Evolutionary conservation across 2,113 vertebrate genomes (phyloP), one percentile per base, ranked within the genome.

Genomic region (Fulmarus glacialis): DNA sequence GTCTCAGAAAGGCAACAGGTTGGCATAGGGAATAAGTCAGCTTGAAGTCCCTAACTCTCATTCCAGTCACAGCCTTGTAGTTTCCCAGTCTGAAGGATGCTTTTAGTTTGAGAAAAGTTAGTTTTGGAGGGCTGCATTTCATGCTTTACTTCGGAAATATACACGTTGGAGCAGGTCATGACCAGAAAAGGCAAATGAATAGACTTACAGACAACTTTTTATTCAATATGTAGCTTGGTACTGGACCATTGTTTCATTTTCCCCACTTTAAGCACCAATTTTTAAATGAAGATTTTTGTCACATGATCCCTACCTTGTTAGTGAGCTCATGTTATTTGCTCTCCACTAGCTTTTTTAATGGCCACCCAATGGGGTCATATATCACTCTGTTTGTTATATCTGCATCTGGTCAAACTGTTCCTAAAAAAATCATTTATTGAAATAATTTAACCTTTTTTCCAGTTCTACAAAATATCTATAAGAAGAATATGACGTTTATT

Each of bases 401-500:
- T 84, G 77, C 86, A 85, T 92, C 93, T 92, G 88, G 53, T 68
- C 83, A 84, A 84, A 63, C 36, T 82, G 47, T 74, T 74, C 75
- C 43, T 72, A 21, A 85, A 90, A 81, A 56, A 59, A 42, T 34
- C 5, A 6, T 60, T 81, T 91, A 11, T 72, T 78, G 73, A 84
- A 87, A 93, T 30, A 84, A 81, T 84, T 52, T 74, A 59, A 40
- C 50, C 20, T 73, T 91, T 89, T 82, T 66, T 11, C 56, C 40
- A n/a, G 36, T 74, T 79, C 42, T 75, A 56, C 47, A 68, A 93
- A 96, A 84, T 90, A 95, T 87, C 36, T 15, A 1, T 91, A 87
- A 58, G 73, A 96, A 92, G 47, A 89, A 89, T 94, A 58, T 68
- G 83, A 84, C 83, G 97, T 96, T 92, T 89, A 91, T 91, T 84